A percentile compares a stretch with the other conserved stretches of the same genome.
These are phyloP conservation scores for Drosophila sproati DNA, from an alignment of 1,140 invertebrate genomes.

Conservation along the genomic window DNA sequence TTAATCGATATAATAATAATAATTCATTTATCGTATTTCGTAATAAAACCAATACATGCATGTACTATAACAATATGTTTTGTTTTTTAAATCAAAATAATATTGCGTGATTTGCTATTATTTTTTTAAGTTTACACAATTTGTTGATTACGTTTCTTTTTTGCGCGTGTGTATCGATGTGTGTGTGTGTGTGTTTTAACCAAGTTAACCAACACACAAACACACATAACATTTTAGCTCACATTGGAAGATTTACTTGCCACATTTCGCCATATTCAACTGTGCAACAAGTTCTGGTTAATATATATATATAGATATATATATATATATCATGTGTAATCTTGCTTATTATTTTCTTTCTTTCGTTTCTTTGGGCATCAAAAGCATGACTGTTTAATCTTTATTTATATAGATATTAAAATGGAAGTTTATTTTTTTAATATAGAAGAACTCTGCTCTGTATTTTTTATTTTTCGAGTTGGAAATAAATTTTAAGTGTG, in stretches of 20 bases:
- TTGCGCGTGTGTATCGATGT: neutral
- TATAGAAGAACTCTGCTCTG: slow-evolving; percentile 31
- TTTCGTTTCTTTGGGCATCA: slow-evolving; percentile 72
- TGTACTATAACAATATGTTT: slow-evolving; percentile 56
- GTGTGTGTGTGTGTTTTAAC: neutral
- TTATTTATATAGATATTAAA: slow-evolving; percentile 48
- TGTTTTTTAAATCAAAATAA: slow-evolving; percentile 57
- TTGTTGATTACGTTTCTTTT: slow-evolving; percentile 3
- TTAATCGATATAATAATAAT: slow-evolving; percentile 46
- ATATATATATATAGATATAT: neutral
- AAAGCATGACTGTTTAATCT: slow-evolving; percentile 74
- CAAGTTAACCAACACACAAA: neutral
- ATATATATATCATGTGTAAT: neutral
- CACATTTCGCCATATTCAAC: slow-evolving; percentile 14
- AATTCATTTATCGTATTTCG: slow-evolving; percentile 47
- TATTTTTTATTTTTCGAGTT: slow-evolving; percentile 46
- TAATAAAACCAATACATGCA: slow-evolving; percentile 58
- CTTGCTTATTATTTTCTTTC: slow-evolving; percentile 20
- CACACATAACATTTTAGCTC: too few species aligned
- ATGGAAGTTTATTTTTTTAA: slow-evolving; percentile 38
- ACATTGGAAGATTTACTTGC: neutral
- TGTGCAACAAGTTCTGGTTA: slow-evolving; percentile 33
- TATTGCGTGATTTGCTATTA: slow-evolving; percentile 79
- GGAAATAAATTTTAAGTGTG: slow-evolving; percentile 31
- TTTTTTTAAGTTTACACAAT: slow-evolving; percentile 61